Conservation (phyloP, 2,797 vertebrate species). For the Coracias cyanogaster region DNA sequence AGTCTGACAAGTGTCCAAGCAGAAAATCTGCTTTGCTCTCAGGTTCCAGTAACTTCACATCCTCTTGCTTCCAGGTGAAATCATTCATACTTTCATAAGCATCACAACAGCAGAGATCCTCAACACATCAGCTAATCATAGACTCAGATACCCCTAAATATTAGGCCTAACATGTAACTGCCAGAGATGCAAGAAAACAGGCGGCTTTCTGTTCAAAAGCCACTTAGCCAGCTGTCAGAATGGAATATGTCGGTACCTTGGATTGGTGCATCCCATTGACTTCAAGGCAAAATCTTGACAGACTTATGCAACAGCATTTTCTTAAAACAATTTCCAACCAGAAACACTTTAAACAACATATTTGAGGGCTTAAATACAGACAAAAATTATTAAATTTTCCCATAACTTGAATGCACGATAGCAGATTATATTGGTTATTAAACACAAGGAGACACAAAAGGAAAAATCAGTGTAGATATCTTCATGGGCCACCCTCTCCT, state of each 20-base stretch:
- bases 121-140: background rate
- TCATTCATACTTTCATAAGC: background rate
- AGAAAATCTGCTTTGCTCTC: background rate
- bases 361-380: background rate
- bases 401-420: background rate
- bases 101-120: background rate
- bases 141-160: background rate
- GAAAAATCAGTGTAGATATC: background rate
- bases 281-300: background rate
- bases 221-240: background rate
- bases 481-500: background rate
- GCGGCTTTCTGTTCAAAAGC: background rate
- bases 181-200: background rate
- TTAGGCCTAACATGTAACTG: background rate
- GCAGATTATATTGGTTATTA: background rate
- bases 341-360: background rate
- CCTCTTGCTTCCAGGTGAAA: background rate
- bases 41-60: background rate
- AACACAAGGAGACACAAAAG: background rate
- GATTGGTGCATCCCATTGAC: background rate
- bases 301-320: background rate
- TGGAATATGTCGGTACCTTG: background rate
- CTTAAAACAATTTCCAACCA: background rate
- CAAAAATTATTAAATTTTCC: background rate
- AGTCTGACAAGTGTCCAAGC: background rate